Evolutionary conservation across 2,888 invertebrate genomes (phyloP), one percentile per base, ranked within the genome.

Genomic region (Fissipunctia ypsillon): DNA sequence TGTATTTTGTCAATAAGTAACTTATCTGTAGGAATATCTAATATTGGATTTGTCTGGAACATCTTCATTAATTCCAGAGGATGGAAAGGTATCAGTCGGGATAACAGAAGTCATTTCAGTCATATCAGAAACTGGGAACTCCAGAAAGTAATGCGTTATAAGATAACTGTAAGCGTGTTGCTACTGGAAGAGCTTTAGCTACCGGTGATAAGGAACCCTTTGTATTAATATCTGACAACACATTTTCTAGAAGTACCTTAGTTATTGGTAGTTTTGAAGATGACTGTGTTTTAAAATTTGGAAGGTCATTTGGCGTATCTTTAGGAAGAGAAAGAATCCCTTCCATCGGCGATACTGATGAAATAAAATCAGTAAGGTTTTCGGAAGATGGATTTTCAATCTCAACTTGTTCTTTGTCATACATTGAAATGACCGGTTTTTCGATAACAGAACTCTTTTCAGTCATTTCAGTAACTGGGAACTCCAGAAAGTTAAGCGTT

Each of bases 231-330:
- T 78, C 66, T 38, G 54, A 52, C 16, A 78, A n/a, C 5, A 80
- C 81, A 68, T 59, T 73, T 63, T 78, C 63, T 31, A 80, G 2
- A 14, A 78, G 63, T 22, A 50, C 63, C 19, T 67, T 80, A 5
- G 66, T 52, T 57, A 73, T 45, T 61, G 9, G 38, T 43, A 78
- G 31, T 35, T 60, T 78, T 0, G 38, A 70, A 25, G 31, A 41
- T 16, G 48, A 28, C 22, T 16, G 35, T 22, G 0, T 28, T 28
- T 72, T 48, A 52, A 19, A 14, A 22, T 3, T 43, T 35, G 19
- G 4, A n/a, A 5, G 1, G 1, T 28, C n/a, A 35, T 12, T 48
- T 48, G 6, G 41, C 10, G 50, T 45, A 38, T 43, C 35, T 31
- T 38, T 52, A 12, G 45, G 6, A 25, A 6, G 6, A 50, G n/a